Evolutionary conservation across 2,888 invertebrate genomes (phyloP).

Genomic region (Bellardia bayeri): DNA sequence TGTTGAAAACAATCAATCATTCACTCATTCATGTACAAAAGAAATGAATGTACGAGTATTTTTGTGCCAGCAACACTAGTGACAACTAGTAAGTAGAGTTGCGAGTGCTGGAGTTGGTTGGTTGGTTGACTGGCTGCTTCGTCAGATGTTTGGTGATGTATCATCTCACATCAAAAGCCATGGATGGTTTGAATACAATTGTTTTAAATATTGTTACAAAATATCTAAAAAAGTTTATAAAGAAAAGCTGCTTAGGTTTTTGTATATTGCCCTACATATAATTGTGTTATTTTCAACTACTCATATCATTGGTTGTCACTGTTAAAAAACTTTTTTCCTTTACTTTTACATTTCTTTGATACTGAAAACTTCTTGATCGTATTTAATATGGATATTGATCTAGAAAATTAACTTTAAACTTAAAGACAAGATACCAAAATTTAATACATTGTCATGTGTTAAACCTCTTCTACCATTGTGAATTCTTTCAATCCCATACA

Average conservation of each 20-base stretch:
- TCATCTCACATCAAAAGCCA: constrained; percentile 62
- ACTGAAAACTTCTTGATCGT: no score
- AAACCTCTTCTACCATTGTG: no score
- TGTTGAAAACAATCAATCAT: constrained; percentile 71
- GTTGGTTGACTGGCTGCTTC: constrained; percentile 42
- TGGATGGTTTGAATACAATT: constrained; percentile 65
- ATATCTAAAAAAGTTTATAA: constrained; percentile 24
- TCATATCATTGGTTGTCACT: neutral
- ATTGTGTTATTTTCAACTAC: neutral
- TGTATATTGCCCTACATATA: constrained; percentile 10
- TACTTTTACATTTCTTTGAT: no score
- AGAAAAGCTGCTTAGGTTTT: constrained; percentile 40
- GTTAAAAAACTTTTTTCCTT: no score
- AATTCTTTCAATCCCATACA: no score
- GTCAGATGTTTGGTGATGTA: constrained; percentile 58
- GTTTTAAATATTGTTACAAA: constrained; percentile 31
- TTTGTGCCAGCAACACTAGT: constrained; percentile 57
- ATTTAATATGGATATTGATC: no score
- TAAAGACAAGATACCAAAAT: no score
- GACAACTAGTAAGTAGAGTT: constrained; percentile 60
- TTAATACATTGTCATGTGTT: no score
- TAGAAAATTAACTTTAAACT: no score
- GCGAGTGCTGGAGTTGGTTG: constrained; percentile 32
- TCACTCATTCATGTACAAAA: constrained; percentile 50
- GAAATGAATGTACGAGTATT: neutral